These are phyloP conservation scores for Synergus japonicus DNA, from an alignment of 2,888 invertebrate species.

Conservation along the genomic window DNA sequence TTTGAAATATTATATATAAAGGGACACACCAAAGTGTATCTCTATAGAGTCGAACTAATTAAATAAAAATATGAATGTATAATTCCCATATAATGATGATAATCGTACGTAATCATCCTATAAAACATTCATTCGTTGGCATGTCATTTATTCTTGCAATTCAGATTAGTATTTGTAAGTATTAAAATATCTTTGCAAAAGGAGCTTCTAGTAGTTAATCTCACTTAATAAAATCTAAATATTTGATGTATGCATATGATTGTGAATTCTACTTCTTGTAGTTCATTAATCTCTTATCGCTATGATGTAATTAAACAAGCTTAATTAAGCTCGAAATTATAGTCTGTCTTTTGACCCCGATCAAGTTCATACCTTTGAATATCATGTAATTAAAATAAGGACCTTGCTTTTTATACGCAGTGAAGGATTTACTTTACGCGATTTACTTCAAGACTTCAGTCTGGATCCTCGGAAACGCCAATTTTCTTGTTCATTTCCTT, in stretches of 20 bases:
- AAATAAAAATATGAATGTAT: no score
- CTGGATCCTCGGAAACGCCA: conserved; percentile 32
- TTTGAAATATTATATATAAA: conserved; percentile 8
- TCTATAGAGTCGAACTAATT: no score
- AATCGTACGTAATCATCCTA: no score
- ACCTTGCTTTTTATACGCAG: conserved; percentile 28
- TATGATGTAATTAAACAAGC: conserved; percentile 18
- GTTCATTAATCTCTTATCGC: conserved; percentile 14
- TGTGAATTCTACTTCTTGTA: background rate
- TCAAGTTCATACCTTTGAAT: conserved; percentile 38
- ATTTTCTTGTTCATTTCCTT: conserved; percentile 40
- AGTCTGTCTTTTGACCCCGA: conserved; percentile 23
- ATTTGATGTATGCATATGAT: conserved; percentile 1
- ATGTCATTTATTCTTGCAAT: no score
- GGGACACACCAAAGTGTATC: background rate
- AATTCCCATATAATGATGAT: no score
- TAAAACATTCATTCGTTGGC: no score
- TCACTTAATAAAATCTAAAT: conserved; percentile 1
- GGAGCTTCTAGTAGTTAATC: background rate
- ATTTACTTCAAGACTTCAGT: conserved; percentile 29
- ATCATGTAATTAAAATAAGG: conserved; percentile 38
- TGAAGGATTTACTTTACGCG: conserved; percentile 31
- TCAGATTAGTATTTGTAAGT: background rate
- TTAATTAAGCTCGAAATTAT: conserved; percentile 20
- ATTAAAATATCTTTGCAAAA: background rate